Evolutionary conservation across 1,140 invertebrate species (phyloP).

Genomic region (Agrilus planipennis): DNA sequence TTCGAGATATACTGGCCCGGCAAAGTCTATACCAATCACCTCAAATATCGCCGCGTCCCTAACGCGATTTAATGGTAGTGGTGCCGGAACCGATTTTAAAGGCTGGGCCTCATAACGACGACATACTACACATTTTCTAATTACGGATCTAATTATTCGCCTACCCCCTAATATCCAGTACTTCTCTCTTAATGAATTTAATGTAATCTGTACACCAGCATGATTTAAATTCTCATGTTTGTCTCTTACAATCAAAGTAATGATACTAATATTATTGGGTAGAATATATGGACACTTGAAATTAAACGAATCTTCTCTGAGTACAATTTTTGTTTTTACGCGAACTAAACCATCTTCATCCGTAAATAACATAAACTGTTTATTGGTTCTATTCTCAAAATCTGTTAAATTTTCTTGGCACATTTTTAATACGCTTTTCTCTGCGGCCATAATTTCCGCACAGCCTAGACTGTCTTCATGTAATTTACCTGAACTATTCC

Average conservation of each 20-base stretch:
- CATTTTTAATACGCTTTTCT: not conserved
- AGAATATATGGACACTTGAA: conserved; percentile 7
- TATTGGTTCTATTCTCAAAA: too few relatives aligned
- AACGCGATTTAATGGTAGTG: conserved; percentile 24
- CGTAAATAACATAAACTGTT: too few relatives aligned
- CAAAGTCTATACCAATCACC: conserved; percentile 24
- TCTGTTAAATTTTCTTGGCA: not conserved
- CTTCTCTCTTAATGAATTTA: conserved; percentile 3
- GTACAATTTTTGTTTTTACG: too few relatives aligned
- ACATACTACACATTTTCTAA: conserved; percentile 9
- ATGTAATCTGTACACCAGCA: conserved; percentile 7
- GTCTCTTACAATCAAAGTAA: not conserved
- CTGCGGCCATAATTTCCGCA: not conserved
- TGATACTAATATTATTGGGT: conserved; percentile 4
- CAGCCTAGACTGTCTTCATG: too few relatives aligned
- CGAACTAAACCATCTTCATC: too few relatives aligned
- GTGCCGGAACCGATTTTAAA: conserved; percentile 12
- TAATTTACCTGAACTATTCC: not conserved
- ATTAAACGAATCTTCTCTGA: too few relatives aligned
- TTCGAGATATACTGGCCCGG: conserved; percentile 21
- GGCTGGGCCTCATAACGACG: conserved; percentile 13
- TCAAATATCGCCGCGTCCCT: conserved; percentile 22
- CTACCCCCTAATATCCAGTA: conserved; percentile 10
- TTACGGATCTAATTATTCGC: conserved; percentile 5
- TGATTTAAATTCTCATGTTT: conserved; percentile 2